Evolutionary conservation across 2,888 invertebrate genomes (phyloP).

Genomic region (Ischnus inquisitorius): DNA sequence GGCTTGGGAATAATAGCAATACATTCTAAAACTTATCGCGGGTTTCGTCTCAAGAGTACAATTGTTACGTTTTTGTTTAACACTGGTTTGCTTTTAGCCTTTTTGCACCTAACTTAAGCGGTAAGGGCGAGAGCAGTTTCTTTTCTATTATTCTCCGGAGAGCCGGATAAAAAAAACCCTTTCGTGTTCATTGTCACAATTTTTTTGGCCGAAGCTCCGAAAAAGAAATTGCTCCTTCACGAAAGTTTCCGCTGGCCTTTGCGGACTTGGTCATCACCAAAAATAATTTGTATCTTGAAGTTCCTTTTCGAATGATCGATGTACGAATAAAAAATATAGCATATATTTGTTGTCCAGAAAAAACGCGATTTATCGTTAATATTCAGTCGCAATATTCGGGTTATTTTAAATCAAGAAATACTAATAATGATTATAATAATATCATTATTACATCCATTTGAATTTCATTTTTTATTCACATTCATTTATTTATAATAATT

Average conservation of each 20-base stretch:
- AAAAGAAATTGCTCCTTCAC: background rate
- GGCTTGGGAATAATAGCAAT: no score
- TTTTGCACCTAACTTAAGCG: background rate
- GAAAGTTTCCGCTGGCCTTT: constrained; percentile 41
- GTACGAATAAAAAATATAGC: no score
- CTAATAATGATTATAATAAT: no score
- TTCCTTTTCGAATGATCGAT: background rate
- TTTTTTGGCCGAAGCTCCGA: background rate
- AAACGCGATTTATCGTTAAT: no score
- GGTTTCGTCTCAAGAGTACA: constrained; percentile 18
- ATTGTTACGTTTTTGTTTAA: constrained; percentile 20
- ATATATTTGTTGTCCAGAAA: no score
- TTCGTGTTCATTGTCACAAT: background rate
- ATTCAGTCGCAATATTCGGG: no score
- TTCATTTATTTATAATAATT: no score
- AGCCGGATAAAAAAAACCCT: constrained; percentile 21
- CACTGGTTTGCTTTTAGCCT: constrained; percentile 6
- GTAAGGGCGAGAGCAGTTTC: constrained; percentile 23
- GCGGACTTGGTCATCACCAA: background rate
- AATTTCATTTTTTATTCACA: no score
- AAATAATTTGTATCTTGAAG: background rate
- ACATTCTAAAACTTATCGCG: no score
- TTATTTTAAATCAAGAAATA: no score
- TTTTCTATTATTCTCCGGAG: constrained; percentile 37
- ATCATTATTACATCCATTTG: no score